phyloP scores from a whole-genome alignment of 2,113 vertebrate species.

The Alouatta palliata region DNA sequence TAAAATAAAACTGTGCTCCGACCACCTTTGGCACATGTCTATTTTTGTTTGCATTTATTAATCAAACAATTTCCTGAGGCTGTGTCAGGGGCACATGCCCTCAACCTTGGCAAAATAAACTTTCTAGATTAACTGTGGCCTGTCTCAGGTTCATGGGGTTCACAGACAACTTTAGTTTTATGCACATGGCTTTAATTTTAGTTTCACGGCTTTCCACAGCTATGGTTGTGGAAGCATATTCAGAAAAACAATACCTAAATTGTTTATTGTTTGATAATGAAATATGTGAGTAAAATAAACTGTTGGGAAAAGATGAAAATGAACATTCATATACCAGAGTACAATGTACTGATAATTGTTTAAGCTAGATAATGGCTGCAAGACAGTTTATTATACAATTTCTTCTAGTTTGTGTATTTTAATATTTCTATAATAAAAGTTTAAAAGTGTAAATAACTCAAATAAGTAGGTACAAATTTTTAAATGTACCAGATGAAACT shows the following conservation, averaged over 20 bases:
- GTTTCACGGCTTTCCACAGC: neutral
- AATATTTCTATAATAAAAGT: neutral
- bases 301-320: neutral
- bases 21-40: no score
- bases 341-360: neutral
- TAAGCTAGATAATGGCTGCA: neutral
- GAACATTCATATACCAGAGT: neutral
- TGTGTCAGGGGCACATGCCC: no score
- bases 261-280: neutral
- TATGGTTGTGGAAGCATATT: neutral
- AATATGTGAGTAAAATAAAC: neutral
- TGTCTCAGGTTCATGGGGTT: neutral
- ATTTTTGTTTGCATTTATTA: no score
- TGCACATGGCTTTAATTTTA: neutral
- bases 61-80: no score
- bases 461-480: neutral
- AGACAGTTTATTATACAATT: neutral
- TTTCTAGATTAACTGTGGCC: no score
- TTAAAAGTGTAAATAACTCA: neutral
- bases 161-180: neutral
- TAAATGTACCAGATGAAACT: neutral
- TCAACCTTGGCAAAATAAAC: no score
- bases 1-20: no score
- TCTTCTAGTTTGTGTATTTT: neutral
- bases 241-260: neutral